These are phyloP conservation scores for Syngnathus typhle DNA, from an alignment of 2,113 vertebrate genomes.

Conservation along the genomic window DNA sequence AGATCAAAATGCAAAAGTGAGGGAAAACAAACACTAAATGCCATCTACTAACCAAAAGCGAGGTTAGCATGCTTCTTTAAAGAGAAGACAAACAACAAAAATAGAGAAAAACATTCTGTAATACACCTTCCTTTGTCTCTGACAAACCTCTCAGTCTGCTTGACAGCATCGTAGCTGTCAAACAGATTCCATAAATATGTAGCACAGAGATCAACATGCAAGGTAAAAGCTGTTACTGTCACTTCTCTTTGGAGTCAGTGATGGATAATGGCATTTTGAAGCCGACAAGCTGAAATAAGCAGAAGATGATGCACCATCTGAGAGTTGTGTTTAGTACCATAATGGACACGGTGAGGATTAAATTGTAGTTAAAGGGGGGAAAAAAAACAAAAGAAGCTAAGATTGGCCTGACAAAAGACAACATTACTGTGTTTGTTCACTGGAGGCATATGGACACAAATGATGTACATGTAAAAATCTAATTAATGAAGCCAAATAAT, in stretches of 20 bases:
- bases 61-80: background rate
- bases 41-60: background rate
- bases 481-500: background rate
- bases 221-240: slow-evolving; percentile 27
- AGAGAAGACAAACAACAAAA: slow-evolving; percentile 6
- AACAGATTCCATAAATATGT: slow-evolving; percentile 48
- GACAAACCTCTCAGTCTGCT: slow-evolving; percentile 33
- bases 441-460: background rate
- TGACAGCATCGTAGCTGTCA: slow-evolving; percentile 47
- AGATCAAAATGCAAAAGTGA: background rate
- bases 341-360: background rate
- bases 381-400: background rate
- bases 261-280: slow-evolving; percentile 18
- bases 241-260: slow-evolving; percentile 19
- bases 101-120: slow-evolving; percentile 21
- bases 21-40: background rate
- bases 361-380: too few species aligned
- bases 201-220: slow-evolving; percentile 38
- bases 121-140: slow-evolving; percentile 15
- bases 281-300: slow-evolving; percentile 3
- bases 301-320: background rate
- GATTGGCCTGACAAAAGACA: background rate
- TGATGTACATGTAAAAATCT: background rate
- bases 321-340: slow-evolving; percentile 16
- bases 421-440: background rate